Evolutionary conservation across 2,113 vertebrate species (phyloP).

Genomic region (Corythornis vintsioides): DNA sequence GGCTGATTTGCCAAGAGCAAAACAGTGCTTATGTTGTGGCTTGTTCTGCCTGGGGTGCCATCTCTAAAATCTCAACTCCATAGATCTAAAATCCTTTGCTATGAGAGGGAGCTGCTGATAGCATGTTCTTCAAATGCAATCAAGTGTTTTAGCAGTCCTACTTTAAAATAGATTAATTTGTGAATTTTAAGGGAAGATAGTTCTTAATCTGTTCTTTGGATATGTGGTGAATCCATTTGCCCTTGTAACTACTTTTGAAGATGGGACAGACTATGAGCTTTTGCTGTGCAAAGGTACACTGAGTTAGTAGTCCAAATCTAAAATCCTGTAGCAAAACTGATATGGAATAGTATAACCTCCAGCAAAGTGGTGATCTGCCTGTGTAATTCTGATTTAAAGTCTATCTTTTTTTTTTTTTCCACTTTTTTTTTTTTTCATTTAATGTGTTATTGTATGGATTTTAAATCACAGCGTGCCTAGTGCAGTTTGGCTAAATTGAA

Average conservation of each 20-base stretch:
- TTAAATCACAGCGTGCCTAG: neutral
- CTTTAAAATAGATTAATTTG: neutral
- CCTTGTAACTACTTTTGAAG: neutral
- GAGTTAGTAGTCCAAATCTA: neutral
- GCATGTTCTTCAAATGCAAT: neutral
- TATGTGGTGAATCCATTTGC: neutral
- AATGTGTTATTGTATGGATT: neutral
- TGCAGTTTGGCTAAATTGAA: neutral
- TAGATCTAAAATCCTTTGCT: neutral
- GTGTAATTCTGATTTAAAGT: neutral
- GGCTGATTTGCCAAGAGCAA: neutral
- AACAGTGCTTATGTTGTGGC: neutral
- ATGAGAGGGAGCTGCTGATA: neutral
- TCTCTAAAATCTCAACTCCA: neutral
- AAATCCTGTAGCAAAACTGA: neutral
- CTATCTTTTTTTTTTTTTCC: too few species aligned
- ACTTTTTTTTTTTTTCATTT: neutral
- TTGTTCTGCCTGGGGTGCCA: neutral
- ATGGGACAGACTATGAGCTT: neutral
- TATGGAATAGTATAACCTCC: neutral
- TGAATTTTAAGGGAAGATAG: neutral
- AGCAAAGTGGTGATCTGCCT: neutral
- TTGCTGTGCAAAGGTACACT: neutral
- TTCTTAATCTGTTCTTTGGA: neutral
- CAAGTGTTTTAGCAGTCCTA: neutral